Percentiles rank a stretch among this genome's conserved stretches.
phyloP scores from a whole-genome alignment of 2,888 invertebrate genomes.

The Drosophila siamana region DNA sequence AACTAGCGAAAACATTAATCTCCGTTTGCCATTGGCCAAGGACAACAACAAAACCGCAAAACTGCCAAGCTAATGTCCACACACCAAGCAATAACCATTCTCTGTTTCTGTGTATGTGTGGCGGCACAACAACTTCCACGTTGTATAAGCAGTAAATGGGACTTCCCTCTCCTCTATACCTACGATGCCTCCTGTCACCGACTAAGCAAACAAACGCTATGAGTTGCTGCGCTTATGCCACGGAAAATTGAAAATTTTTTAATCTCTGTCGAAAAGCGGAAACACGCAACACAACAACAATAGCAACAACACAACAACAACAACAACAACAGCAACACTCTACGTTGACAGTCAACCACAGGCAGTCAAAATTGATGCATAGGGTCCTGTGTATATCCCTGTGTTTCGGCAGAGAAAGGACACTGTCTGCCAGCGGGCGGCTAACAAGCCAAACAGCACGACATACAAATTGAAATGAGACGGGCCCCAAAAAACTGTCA shows the following conservation, averaged over 20 bases:
- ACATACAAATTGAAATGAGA: constrained; percentile 71
- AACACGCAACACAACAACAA: constrained; percentile 64
- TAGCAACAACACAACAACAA: constrained; percentile 25
- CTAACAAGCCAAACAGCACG: constrained; percentile 71
- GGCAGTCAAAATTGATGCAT: constrained; percentile 34
- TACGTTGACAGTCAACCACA: constrained; percentile 67
- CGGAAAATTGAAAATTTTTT: constrained; percentile 72
- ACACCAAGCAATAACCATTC: constrained; percentile 6
- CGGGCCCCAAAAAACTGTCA: constrained; percentile 53
- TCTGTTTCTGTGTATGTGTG: not conserved
- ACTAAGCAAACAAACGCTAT: constrained; percentile 57
- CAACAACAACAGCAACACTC: constrained; percentile 24
- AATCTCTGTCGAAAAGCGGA: constrained; percentile 77
- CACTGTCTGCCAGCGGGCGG: constrained; percentile 59
- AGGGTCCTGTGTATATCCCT: not conserved
- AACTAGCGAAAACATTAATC: constrained; percentile 80
- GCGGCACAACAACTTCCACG: constrained; percentile 30
- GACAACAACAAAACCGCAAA: constrained; percentile 56
- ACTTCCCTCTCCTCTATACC: not conserved
- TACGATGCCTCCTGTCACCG: not conserved
- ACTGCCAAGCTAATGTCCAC: constrained; percentile 46
- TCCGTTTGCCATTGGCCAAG: constrained; percentile 82
- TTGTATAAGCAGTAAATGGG: constrained; percentile 41
- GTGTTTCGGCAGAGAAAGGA: not conserved
- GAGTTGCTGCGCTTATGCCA: constrained; percentile 47